A percentile compares a stretch with the other conserved stretches of the same genome.
Conservation (phyloP, 2,113 vertebrate species). For the Marcusenius ussheri region DNA sequence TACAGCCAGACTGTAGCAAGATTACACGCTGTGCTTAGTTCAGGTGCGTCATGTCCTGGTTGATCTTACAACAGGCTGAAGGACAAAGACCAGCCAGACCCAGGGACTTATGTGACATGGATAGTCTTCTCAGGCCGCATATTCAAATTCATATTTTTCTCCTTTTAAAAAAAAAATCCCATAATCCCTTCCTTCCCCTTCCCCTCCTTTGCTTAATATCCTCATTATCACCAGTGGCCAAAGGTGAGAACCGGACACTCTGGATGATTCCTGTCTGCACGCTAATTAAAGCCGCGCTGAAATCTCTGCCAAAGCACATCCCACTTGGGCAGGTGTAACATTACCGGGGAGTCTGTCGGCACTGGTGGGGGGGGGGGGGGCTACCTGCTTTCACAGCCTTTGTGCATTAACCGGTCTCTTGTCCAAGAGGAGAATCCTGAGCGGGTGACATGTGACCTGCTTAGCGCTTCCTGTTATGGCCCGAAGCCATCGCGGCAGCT, state of each 20-base stretch:
- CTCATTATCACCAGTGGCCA: conserved; percentile 17
- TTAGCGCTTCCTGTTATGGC: conserved; percentile 71
- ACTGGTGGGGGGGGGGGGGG: conserved; percentile 2
- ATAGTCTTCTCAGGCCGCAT: background rate
- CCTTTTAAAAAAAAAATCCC: background rate
- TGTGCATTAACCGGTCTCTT: conserved; percentile 68
- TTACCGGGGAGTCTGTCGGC: conserved; percentile 49
- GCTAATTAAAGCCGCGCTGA: conserved; percentile 24
- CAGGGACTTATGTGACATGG: too few relatives aligned
- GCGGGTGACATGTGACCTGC: conserved; percentile 98
- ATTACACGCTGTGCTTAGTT: background rate
- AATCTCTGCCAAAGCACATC: conserved; percentile 17
- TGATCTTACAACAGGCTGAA: background rate
- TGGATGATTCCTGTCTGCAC: conserved; percentile 9
- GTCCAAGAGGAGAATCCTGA: conserved; percentile 73
- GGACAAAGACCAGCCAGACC: background rate
- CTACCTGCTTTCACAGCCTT: conserved; percentile 67
- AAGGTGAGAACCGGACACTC: conserved; percentile 17
- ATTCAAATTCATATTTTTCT: background rate
- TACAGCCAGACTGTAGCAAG: background rate
- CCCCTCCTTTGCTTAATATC: background rate
- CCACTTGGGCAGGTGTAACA: conserved; percentile 39
- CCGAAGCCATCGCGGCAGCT: conserved; percentile 72
- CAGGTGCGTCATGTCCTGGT: background rate
- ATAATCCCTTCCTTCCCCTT: background rate